A percentile compares a stretch with the other conserved stretches of the same genome.
phyloP scores from a whole-genome alignment of 2,888 invertebrate genomes.

The Polydrusus cervinus region DNA sequence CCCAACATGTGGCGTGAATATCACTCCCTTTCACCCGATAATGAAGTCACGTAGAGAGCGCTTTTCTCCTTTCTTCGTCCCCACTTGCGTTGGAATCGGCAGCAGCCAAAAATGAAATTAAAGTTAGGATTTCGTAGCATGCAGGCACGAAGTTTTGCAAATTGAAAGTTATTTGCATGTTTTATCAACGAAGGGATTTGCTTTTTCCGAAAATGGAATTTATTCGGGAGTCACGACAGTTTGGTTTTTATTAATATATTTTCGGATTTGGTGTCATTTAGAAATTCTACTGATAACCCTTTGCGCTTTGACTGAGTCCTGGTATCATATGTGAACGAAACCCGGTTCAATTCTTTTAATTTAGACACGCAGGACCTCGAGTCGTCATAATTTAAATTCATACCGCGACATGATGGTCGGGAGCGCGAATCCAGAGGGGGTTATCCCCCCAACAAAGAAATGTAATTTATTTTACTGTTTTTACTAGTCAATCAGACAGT shows the following conservation, averaged over 20 bases:
- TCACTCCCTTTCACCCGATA: conserved; percentile 46
- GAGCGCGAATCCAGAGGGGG: too few relatives aligned
- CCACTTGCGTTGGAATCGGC: conserved; percentile 35
- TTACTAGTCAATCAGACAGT: too few relatives aligned
- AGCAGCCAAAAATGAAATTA: conserved; percentile 51
- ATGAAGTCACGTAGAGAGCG: conserved; percentile 53
- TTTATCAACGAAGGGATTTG: conserved; percentile 41
- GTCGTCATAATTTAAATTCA: too few relatives aligned
- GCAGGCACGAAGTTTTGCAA: conserved; percentile 48
- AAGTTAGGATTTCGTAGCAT: conserved; percentile 49
- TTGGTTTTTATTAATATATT: conserved; percentile 24
- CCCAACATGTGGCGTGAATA: conserved; percentile 53
- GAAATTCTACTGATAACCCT: too few relatives aligned
- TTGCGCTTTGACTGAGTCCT: too few relatives aligned
- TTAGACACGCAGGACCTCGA: too few relatives aligned
- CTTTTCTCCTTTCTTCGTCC: conserved; percentile 41
- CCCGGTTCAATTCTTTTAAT: too few relatives aligned
- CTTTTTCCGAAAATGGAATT: conserved; percentile 23
- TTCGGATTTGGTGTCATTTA: background rate
- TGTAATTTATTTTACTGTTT: too few relatives aligned
- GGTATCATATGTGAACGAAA: too few relatives aligned
- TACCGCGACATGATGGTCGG: too few relatives aligned
- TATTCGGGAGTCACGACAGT: conserved; percentile 8
- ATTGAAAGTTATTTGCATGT: conserved; percentile 54
- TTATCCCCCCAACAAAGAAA: too few relatives aligned